These are phyloP conservation scores for Formica aserva DNA, from an alignment of 2,888 invertebrate species.

Conservation along the genomic window DNA sequence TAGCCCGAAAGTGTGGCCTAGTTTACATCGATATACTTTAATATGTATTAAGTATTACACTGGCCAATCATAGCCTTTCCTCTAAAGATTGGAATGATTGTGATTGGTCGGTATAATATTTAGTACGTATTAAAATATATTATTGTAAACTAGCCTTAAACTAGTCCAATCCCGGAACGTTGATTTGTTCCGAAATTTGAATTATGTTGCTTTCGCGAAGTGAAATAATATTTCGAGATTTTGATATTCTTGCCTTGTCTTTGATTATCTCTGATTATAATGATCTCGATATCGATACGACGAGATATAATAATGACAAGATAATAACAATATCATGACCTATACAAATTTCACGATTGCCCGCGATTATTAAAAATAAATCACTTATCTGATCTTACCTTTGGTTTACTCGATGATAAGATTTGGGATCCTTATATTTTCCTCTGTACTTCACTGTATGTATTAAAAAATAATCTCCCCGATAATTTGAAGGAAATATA, in stretches of 20 bases:
- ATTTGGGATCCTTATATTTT: background rate
- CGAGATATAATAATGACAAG: background rate
- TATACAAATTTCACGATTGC: background rate
- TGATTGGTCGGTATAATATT: no score
- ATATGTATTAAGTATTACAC: no score
- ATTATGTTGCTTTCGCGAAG: background rate
- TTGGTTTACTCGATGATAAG: background rate
- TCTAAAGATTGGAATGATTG: no score
- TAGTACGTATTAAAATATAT: no score
- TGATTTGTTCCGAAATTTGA: background rate
- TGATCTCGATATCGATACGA: background rate
- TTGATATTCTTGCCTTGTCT: background rate
- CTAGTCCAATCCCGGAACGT: background rate
- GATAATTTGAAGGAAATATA: background rate
- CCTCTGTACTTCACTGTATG: background rate
- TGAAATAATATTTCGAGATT: background rate
- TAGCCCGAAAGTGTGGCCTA: background rate
- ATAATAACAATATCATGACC: slow-evolving; percentile 13
- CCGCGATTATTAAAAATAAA: slow-evolving; percentile 17
- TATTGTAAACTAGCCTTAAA: no score
- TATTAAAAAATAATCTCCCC: slow-evolving; percentile 7
- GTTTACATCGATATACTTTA: no score
- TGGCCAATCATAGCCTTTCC: no score
- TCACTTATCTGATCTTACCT: slow-evolving; percentile 21
- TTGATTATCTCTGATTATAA: background rate